Evolutionary conservation across 1,140 invertebrate genomes (phyloP).

Genomic region (Anadara kagoshimensis): DNA sequence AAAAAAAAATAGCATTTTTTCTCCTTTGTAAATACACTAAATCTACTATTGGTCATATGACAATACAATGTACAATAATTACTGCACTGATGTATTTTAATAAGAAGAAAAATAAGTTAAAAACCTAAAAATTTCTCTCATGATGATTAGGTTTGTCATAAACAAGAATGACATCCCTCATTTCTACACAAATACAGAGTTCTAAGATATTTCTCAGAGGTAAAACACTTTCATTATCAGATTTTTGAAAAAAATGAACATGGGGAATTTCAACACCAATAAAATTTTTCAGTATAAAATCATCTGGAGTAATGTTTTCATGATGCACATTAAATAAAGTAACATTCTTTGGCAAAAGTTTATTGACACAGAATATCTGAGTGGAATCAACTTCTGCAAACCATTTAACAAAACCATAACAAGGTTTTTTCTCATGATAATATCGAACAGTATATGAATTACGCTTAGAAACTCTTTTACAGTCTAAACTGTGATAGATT

Average conservation of each 20-base stretch:
- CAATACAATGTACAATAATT: too few relatives aligned
- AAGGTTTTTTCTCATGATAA: background rate
- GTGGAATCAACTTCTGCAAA: constrained; percentile 5
- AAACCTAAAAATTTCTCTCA: constrained; percentile 15
- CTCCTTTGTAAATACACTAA: too few relatives aligned
- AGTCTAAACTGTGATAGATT: constrained; percentile 15
- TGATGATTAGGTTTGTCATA: constrained; percentile 21
- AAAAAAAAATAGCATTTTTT: too few relatives aligned
- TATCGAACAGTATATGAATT: constrained; percentile 22
- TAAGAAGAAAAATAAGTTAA: background rate
- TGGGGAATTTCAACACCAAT: background rate
- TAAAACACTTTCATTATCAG: background rate
- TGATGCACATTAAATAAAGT: constrained; percentile 7
- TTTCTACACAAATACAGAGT: constrained; percentile 15
- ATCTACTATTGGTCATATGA: too few relatives aligned
- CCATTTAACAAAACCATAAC: constrained; percentile 7
- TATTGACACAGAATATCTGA: constrained; percentile 2
- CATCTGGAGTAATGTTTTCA: constrained; percentile 1
- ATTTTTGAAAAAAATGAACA: background rate
- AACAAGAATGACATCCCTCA: background rate
- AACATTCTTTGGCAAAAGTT: background rate
- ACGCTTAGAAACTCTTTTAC: constrained; percentile 1
- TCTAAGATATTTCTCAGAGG: constrained; percentile 8
- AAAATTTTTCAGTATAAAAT: constrained; percentile 5
- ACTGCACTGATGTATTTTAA: too few relatives aligned